Conservation (phyloP, 2,888 invertebrate genomes). For the Cantharis rustica region DNA sequence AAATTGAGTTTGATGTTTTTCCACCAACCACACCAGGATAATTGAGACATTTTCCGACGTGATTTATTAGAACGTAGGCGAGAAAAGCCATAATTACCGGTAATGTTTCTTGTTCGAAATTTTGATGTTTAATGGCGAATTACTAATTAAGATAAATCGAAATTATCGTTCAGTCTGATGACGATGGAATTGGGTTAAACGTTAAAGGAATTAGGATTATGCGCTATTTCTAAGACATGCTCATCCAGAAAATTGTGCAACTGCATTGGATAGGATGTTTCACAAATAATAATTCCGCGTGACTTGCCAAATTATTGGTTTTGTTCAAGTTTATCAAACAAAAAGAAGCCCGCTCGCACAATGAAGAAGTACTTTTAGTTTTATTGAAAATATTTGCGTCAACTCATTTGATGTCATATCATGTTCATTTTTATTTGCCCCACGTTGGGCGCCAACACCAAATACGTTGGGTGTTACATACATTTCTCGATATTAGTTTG, state of each 20-base stretch:
- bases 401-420: too few species aligned
- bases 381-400: too few species aligned
- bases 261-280: background rate
- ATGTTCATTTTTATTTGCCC: too few species aligned
- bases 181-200: background rate
- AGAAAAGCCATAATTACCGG: background rate
- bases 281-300: too few species aligned
- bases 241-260: background rate
- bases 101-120: background rate
- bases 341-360: too few species aligned
- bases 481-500: too few species aligned
- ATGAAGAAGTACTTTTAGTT: too few species aligned
- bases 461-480: too few species aligned
- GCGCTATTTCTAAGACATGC: background rate
- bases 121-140: conserved; percentile 8
- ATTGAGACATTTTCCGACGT: background rate
- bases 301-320: too few species aligned
- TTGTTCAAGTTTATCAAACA: too few species aligned
- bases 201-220: background rate
- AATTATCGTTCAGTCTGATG: background rate
- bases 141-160: conserved; percentile 10
- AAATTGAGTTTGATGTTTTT: background rate
- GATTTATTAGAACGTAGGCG: background rate
- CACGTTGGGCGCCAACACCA: too few species aligned
- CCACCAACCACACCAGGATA: background rate